These are phyloP conservation scores for Campylorhamphus procurvoides DNA, from an alignment of 2,113 vertebrate species.

Conservation along the genomic window DNA sequence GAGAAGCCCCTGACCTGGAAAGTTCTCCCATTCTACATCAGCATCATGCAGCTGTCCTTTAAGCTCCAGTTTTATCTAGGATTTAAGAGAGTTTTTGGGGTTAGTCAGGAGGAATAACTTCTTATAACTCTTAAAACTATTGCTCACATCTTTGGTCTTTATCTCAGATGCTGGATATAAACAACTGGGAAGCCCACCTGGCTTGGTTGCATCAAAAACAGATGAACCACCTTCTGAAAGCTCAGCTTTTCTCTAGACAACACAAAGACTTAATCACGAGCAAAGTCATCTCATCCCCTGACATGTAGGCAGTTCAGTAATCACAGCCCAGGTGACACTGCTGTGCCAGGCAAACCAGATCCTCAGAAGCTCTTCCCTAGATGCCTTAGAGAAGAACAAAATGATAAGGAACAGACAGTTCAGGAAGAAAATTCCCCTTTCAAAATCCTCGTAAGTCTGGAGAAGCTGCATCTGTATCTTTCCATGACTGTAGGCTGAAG, in stretches of 20 bases:
- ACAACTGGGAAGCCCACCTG: not conserved
- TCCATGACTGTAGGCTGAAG: not conserved
- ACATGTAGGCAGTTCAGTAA: not conserved
- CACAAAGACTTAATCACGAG: not conserved
- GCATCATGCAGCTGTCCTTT: not conserved
- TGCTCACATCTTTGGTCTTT: not conserved
- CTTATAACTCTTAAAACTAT: not conserved
- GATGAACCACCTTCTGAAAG: not conserved
- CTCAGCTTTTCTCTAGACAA: not conserved
- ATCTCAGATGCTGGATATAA: not conserved
- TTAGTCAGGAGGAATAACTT: not conserved
- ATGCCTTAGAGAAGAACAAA: not conserved
- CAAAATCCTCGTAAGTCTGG: not conserved
- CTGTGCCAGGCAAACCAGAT: not conserved
- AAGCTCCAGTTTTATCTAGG: not conserved
- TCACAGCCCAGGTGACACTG: rapidly evolving
- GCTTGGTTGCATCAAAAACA: not conserved
- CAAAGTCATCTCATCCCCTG: not conserved
- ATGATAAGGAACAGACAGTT: not conserved
- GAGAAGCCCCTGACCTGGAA: not conserved
- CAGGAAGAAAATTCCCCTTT: not conserved
- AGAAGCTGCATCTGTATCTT: not conserved
- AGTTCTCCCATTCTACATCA: not conserved
- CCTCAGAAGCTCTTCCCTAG: not conserved
- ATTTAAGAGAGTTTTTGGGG: not conserved